A percentile compares a stretch with the other conserved stretches of the same genome.
Conservation (phyloP, 2,797 vertebrate species). For the Melanotaenia maccullochi region DNA sequence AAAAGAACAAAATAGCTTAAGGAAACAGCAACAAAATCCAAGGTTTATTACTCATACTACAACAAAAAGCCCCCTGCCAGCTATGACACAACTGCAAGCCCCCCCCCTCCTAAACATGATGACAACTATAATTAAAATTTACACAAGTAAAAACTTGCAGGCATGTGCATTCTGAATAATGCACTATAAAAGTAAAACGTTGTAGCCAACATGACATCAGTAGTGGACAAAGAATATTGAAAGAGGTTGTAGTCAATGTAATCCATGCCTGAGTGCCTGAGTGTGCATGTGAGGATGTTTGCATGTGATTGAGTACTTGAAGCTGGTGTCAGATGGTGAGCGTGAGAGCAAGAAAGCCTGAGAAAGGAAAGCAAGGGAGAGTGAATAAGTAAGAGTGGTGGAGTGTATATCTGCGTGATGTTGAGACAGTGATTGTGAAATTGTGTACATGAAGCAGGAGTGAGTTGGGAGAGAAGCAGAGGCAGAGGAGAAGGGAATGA, state of each 20-base stretch:
- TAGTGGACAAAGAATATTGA: slow-evolving; percentile 47
- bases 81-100: slow-evolving; percentile 71
- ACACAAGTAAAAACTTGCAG: slow-evolving; percentile 72
- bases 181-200: slow-evolving; percentile 67
- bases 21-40: slow-evolving; percentile 70
- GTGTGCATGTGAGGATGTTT: slow-evolving; percentile 58
- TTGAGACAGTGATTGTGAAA: slow-evolving; percentile 61
- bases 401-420: slow-evolving; percentile 55
- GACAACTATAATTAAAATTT: slow-evolving; percentile 77
- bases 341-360: slow-evolving; percentile 51
- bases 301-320: slow-evolving; percentile 59
- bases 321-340: slow-evolving; percentile 65
- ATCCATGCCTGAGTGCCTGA: slow-evolving; percentile 43
- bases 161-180: slow-evolving; percentile 56
- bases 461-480: slow-evolving; percentile 22
- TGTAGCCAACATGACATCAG: slow-evolving; percentile 83
- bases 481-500: slow-evolving; percentile 40
- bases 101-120: slow-evolving; percentile 51
- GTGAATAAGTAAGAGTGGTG: slow-evolving; percentile 49
- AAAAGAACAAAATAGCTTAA: slow-evolving; percentile 56
- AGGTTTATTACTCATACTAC: slow-evolving; percentile 73
- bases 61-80: slow-evolving; percentile 69
- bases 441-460: slow-evolving; percentile 54
- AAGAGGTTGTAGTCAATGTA: slow-evolving; percentile 31
- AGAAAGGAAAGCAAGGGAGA: slow-evolving; percentile 38